phyloP scores from a whole-genome alignment of 2,113 vertebrate genomes.

The Crotophaga sulcirostris region DNA sequence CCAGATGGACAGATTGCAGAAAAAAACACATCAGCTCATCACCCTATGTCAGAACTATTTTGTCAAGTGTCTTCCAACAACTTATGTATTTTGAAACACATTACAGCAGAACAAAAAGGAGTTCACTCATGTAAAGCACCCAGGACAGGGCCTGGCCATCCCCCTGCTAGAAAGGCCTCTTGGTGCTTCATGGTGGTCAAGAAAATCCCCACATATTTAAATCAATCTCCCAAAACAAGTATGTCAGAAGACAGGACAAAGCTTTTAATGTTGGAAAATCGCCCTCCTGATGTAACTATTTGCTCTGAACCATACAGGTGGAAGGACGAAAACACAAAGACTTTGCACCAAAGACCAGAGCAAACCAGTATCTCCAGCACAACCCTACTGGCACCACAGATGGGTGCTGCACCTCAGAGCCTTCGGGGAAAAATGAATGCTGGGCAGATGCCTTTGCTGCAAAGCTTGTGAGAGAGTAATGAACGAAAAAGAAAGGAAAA shows the following conservation, averaged over 20 bases:
- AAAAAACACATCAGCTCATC: neutral
- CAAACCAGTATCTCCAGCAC: neutral
- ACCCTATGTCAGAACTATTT: neutral
- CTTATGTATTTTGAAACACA: neutral
- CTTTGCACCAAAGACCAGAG: neutral
- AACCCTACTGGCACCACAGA: neutral
- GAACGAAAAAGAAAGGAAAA: neutral
- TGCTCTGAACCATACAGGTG: neutral
- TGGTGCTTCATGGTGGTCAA: neutral
- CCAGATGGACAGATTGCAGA: neutral
- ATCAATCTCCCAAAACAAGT: neutral
- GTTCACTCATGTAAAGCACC: rapidly evolving
- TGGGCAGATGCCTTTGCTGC: neutral
- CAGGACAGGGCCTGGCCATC: neutral
- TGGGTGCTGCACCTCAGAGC: rapidly evolving
- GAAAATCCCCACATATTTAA: neutral
- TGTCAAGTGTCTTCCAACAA: neutral
- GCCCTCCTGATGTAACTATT: neutral
- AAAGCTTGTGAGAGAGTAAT: neutral
- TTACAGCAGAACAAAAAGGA: neutral
- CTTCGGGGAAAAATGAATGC: rapidly evolving
- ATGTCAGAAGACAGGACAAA: neutral
- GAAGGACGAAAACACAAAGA: neutral
- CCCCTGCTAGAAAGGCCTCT: neutral
- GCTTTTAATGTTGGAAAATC: neutral